A percentile compares a stretch with the other conserved stretches of the same genome.
Conservation (phyloP, 2,113 vertebrate genomes). For the Corythornis madagascariensis region DNA sequence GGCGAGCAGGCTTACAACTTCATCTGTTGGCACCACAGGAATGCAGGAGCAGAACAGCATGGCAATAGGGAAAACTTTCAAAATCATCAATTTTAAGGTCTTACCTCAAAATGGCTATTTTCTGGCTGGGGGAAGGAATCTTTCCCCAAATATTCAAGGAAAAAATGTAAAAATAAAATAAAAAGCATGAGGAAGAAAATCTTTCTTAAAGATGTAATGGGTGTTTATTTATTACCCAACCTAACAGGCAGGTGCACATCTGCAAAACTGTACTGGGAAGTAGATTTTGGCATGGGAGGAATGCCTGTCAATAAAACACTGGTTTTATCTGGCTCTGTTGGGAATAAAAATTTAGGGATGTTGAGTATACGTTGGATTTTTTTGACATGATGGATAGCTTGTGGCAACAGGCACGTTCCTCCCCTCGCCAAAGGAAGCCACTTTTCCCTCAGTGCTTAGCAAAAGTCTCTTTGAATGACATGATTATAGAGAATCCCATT, state of each 20-base stretch:
- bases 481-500: slow-evolving; percentile 5
- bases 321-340: neutral
- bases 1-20: slow-evolving; percentile 70
- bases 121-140: neutral
- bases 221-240: slow-evolving; percentile 8
- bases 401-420: slow-evolving; percentile 35
- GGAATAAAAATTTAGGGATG: slow-evolving; percentile 44
- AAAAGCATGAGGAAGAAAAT: neutral
- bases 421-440: slow-evolving; percentile 37
- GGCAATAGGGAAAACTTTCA: slow-evolving; percentile 61
- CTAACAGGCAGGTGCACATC: neutral
- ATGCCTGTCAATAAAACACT: neutral
- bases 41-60: slow-evolving; percentile 67
- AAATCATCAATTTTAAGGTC: slow-evolving; percentile 70
- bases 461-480: slow-evolving; percentile 56
- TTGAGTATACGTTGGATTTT: slow-evolving; percentile 2
- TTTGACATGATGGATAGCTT: slow-evolving; percentile 49
- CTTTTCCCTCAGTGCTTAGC: slow-evolving; percentile 50
- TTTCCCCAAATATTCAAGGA: neutral
- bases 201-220: neutral
- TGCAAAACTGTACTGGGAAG: neutral
- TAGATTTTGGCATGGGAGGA: slow-evolving; percentile 11
- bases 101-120: slow-evolving; percentile 56
- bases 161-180: neutral
- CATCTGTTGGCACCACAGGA: slow-evolving; percentile 72